These are phyloP conservation scores for Sogatella furcifera DNA, from an alignment of 1,140 invertebrate genomes.

Conservation along the genomic window DNA sequence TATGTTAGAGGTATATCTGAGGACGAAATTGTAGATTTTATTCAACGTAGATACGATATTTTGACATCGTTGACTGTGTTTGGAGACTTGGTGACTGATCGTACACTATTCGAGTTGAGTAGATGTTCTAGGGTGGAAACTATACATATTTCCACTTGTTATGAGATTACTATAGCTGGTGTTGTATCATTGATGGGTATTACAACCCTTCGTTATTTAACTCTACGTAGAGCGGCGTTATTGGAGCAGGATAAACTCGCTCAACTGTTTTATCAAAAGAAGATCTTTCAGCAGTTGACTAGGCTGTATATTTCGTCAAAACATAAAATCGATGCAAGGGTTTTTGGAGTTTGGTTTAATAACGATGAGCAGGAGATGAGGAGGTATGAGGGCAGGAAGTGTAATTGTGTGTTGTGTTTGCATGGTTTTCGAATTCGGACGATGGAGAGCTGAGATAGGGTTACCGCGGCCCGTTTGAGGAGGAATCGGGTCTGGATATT, in stretches of 20 bases:
- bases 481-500: too few species aligned
- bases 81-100: slow-evolving; percentile 13
- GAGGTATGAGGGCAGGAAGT: neutral
- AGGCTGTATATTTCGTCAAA: slow-evolving; percentile 6
- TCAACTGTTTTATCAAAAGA: slow-evolving; percentile 6
- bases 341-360: neutral
- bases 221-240: neutral
- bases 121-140: slow-evolving; percentile 4
- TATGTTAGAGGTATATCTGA: slow-evolving; percentile 11
- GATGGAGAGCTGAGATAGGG: too few species aligned
- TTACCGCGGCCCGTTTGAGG: too few species aligned
- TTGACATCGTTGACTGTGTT: slow-evolving; percentile 7
- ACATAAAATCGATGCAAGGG: neutral
- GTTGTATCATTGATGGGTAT: slow-evolving; percentile 5
- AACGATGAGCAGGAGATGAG: neutral
- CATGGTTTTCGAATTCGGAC: neutral
- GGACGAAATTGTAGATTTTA: slow-evolving; percentile 7
- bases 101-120: neutral
- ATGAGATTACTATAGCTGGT: slow-evolving; percentile 8
- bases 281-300: slow-evolving; percentile 4
- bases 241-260: neutral
- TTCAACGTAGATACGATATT: neutral
- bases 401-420: neutral
- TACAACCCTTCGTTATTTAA: slow-evolving; percentile 1
- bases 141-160: slow-evolving; percentile 13